phyloP scores from a whole-genome alignment of 2,113 vertebrate species.

The Lates calcarifer region DNA sequence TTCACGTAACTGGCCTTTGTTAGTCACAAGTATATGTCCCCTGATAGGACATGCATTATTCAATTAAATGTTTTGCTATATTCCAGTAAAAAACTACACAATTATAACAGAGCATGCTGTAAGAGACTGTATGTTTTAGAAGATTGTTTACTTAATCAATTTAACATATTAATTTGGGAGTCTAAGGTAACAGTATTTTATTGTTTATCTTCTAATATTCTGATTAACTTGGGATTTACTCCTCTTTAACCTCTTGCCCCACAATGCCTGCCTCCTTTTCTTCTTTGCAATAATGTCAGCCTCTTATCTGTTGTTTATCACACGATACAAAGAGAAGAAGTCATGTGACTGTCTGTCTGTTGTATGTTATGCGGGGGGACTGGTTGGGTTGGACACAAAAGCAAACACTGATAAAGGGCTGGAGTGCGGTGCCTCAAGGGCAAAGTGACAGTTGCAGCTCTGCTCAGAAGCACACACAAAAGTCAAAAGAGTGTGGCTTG shows the following conservation, averaged over 20 bases:
- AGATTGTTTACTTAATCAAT: too few species aligned
- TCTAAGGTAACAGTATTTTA: too few species aligned
- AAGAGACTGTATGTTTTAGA: too few species aligned
- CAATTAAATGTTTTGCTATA: too few species aligned
- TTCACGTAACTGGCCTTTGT: too few species aligned
- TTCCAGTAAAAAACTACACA: too few species aligned
- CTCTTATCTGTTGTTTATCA: not conserved
- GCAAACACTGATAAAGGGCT: not conserved
- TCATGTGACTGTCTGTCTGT: not conserved
- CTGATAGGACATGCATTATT: too few species aligned
- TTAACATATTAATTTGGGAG: too few species aligned
- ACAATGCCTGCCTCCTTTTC: not conserved
- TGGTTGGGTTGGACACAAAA: not conserved
- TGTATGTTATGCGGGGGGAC: not conserved
- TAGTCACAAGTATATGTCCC: too few species aligned
- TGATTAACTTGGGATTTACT: not conserved
- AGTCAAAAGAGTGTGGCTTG: not conserved
- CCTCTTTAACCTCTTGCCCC: not conserved
- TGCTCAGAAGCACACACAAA: constrained; percentile 12
- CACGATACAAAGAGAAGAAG: not conserved
- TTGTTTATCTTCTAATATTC: not conserved
- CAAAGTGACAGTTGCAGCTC: not conserved
- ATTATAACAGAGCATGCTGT: too few species aligned
- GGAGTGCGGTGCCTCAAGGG: constrained; percentile 1
- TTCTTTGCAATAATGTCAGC: not conserved